phyloP scores from a whole-genome alignment of 2,888 invertebrate genomes.

The Prostheceraeus crozeri region DNA sequence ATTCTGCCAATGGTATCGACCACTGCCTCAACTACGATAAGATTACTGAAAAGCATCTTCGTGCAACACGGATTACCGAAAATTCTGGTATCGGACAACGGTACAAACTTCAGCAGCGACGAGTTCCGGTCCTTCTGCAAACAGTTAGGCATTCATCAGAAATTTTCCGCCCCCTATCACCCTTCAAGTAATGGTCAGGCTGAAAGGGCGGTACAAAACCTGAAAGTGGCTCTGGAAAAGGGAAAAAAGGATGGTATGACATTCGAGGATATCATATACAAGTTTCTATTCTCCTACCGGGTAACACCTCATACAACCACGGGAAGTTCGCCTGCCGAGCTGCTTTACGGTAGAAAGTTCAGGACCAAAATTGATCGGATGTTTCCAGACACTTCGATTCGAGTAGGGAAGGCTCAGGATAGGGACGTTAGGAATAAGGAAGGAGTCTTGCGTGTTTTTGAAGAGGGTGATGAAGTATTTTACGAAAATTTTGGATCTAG shows the following conservation, averaged over 20 bases:
- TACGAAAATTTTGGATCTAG: too few relatives aligned
- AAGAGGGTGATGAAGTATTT: too few relatives aligned
- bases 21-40: background rate
- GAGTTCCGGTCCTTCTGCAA: constrained; percentile 15
- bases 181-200: constrained; percentile 32
- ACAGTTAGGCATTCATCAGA: constrained; percentile 8
- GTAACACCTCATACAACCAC: constrained; percentile 27
- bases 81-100: constrained; percentile 5
- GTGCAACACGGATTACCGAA: constrained; percentile 25
- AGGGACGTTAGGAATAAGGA: too few relatives aligned
- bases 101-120: background rate
- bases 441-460: too few relatives aligned
- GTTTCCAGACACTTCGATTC: too few relatives aligned
- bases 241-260: background rate
- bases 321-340: constrained; percentile 18
- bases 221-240: constrained; percentile 14
- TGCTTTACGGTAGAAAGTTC: constrained; percentile 17
- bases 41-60: background rate
- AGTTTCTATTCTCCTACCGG: background rate
- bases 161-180: constrained; percentile 25
- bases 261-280: background rate
- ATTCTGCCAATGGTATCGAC: constrained; percentile 2
- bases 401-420: too few relatives aligned
- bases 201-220: constrained; percentile 27
- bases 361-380: too few relatives aligned